These are phyloP conservation scores for Eulithis prunata DNA, from an alignment of 2,888 invertebrate genomes.

Conservation along the genomic window DNA sequence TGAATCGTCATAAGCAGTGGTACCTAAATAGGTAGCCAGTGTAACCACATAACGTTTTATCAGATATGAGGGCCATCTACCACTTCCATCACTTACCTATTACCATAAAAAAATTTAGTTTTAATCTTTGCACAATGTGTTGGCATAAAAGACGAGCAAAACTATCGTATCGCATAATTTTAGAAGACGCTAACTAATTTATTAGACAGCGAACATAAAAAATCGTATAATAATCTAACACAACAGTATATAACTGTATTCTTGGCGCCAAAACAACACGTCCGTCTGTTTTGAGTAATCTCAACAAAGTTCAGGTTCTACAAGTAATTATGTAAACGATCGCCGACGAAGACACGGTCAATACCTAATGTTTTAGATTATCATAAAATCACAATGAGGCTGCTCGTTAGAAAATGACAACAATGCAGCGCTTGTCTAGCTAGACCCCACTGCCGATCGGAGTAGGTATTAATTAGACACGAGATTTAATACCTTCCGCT, in stretches of 20 bases:
- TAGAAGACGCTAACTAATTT: conserved; percentile 30
- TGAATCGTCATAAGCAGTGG: no score
- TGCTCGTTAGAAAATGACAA: conserved; percentile 57
- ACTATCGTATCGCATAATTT: no score
- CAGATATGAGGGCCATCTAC: no score
- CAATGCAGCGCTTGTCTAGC: conserved; percentile 57
- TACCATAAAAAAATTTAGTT: no score
- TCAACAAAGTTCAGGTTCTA: conserved; percentile 17
- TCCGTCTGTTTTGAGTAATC: conserved; percentile 15
- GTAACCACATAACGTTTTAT: no score
- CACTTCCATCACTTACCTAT: no score
- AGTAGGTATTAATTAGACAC: conserved; percentile 58
- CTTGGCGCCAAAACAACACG: conserved; percentile 21
- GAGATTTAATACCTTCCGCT: conserved; percentile 61
- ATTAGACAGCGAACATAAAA: conserved; percentile 3
- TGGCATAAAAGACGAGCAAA: no score
- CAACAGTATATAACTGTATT: conserved; percentile 16
- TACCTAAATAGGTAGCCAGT: no score
- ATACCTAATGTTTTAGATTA: conserved; percentile 27
- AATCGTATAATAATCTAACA: background rate
- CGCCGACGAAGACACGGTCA: conserved; percentile 22
- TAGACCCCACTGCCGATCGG: conserved; percentile 42
- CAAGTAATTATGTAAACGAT: conserved; percentile 29
- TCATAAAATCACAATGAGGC: conserved; percentile 50
- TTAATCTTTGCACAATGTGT: no score